Base-by-base conservation (phyloP, 2,797 vertebrate genomes). In the Allobates femoralis region DNA sequence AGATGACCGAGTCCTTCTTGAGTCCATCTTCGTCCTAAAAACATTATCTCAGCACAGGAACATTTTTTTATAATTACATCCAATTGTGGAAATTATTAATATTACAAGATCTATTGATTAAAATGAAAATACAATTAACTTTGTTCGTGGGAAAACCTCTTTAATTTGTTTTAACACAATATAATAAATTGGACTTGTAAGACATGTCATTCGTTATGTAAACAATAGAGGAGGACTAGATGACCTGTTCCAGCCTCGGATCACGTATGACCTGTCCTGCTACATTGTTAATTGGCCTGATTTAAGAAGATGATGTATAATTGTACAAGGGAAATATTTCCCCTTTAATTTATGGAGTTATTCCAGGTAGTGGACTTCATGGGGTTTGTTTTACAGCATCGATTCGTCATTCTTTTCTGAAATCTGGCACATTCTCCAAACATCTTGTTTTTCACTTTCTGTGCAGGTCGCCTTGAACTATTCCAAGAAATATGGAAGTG, bases 381-480 rank as follows among this genome's bases (percentile, higher is more conserved):
- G 23, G 37, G 34, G 1, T n/a, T 71, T 46, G 23, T 74, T 26
- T 41, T n/a, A 10, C 41, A 41, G 19, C 34, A 12, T 71, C 7
- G 11, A 32, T 14, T 66, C 16, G 62, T 66, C 14, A 11, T 11
- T 71, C 11, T 37, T 0, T 30, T 75, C 26, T 75, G n/a, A 75
- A 51, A 75, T 18, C 50, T 51, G 50, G 15, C 14, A 18, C n/a
- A 8, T 75, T 37, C 15, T 16, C 32, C 19, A 6, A 66, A 19
- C 67, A 75, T 18, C 55, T 16, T 32, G 50, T 88, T 53, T 76
- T 73, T 37, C 69, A 23, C 89, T 85, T 60, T 90, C 83, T 88
- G 85, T 88, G 78, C 92, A 99, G 98, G 95, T 99, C 90, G 98
- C 96, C 88, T 86, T 96, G 90, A 93, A 91, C 46, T 99, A 99